Percentiles rank a stretch among this genome's conserved stretches.
phyloP scores from a whole-genome alignment of 2,797 vertebrate genomes.

The Scomberomorus guttatus region DNA sequence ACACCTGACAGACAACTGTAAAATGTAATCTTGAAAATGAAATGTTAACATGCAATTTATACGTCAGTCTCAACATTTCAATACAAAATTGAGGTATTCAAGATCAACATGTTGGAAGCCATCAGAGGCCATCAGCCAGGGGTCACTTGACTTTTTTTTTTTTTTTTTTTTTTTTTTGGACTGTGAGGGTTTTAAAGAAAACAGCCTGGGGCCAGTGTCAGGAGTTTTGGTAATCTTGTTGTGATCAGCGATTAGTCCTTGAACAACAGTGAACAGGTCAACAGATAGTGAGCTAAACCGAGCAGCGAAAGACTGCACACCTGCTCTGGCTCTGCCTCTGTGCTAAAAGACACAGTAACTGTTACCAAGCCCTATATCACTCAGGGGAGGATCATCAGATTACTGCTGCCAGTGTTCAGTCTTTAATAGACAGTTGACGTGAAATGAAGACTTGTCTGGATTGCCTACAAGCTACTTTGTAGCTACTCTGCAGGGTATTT shows the following conservation, averaged over 20 bases:
- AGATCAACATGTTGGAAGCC: slow-evolving; percentile 53
- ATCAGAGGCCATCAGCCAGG: slow-evolving; percentile 16
- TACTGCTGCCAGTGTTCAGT: slow-evolving; percentile 36
- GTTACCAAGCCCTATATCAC: slow-evolving; percentile 47
- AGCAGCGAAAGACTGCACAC: slow-evolving; percentile 65
- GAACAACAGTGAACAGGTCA: slow-evolving; percentile 79
- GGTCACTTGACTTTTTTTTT: slow-evolving; percentile 44
- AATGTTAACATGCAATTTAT: not conserved
- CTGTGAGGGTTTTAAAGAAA: slow-evolving; percentile 43
- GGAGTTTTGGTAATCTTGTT: slow-evolving; percentile 77
- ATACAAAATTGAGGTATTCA: slow-evolving; percentile 50
- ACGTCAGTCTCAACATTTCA: slow-evolving; percentile 25
- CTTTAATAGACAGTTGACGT: slow-evolving; percentile 51
- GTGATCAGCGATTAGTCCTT: slow-evolving; percentile 82
- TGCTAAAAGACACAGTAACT: slow-evolving; percentile 48
- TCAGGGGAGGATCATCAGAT: slow-evolving; percentile 57
- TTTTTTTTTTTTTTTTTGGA: slow-evolving; percentile 24
- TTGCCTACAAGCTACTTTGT: slow-evolving; percentile 64
- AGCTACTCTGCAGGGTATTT: slow-evolving; percentile 43
- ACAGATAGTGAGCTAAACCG: slow-evolving; percentile 68
- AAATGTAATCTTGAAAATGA: slow-evolving; percentile 31
- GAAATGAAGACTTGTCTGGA: slow-evolving; percentile 44
- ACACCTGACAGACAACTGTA: slow-evolving; percentile 46
- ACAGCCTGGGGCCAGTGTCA: slow-evolving; percentile 69
- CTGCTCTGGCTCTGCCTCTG: slow-evolving; percentile 62